A percentile compares a stretch with the other conserved stretches of the same genome.
phyloP scores from a whole-genome alignment of 2,797 vertebrate genomes.

The Chanos chanos region DNA sequence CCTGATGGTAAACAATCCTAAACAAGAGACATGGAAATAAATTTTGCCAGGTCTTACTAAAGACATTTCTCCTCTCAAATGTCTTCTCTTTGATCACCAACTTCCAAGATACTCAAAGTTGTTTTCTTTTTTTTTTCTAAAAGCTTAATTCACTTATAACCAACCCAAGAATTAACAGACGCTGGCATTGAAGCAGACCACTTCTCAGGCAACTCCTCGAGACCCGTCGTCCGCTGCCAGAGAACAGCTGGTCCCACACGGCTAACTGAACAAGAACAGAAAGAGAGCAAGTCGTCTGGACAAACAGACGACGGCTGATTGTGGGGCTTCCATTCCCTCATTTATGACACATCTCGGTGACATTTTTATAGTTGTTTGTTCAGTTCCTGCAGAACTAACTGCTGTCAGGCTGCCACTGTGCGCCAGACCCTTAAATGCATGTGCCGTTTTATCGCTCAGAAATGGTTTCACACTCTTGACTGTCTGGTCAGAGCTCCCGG shows the following conservation, averaged over 20 bases:
- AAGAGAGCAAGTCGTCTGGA: neutral
- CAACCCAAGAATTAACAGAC: neutral
- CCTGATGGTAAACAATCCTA: too few relatives aligned
- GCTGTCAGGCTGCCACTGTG: constrained; percentile 1
- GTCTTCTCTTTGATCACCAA: constrained; percentile 1
- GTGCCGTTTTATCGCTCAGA: constrained; percentile 17
- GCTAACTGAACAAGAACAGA: neutral
- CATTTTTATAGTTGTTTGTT: constrained; percentile 33
- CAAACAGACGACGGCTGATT: neutral
- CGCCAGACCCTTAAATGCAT: neutral
- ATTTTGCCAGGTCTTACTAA: constrained; percentile 2
- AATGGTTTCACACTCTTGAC: constrained; percentile 5
- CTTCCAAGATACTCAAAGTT: too few relatives aligned
- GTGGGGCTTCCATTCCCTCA: neutral
- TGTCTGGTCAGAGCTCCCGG: neutral
- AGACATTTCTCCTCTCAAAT: constrained; percentile 1
- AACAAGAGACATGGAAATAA: too few relatives aligned
- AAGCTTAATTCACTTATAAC: neutral
- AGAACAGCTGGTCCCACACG: constrained; percentile 4
- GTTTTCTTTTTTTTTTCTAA: neutral
- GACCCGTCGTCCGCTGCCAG: neutral
- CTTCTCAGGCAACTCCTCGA: neutral
- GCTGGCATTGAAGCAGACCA: neutral
- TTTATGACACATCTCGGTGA: constrained; percentile 32
- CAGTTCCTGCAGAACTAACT: constrained; percentile 23